Evolutionary conservation across 2,113 vertebrate genomes (phyloP), one percentile per base, ranked within the genome.

Genomic region (Dasyprocta punctata): DNA sequence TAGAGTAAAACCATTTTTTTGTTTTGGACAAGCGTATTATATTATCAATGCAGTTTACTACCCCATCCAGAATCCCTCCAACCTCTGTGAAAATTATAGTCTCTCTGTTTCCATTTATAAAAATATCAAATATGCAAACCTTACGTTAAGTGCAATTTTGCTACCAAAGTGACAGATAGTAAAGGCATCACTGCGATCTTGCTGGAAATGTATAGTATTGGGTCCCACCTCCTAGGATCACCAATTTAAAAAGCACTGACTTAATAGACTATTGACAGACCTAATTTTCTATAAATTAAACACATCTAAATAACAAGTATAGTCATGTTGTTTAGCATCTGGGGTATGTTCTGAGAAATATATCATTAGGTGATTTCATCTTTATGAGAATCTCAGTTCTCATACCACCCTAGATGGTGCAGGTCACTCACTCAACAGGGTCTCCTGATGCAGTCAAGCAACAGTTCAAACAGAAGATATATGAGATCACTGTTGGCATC

Each of bases 231-330:
- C 36, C 71, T 61, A 84, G 44, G 41, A 88, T 47, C 16, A 26
- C 58, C 63, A 61, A 10, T 61, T 61, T 88, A 49, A 88, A 52
- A 92, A 67, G 63, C n/a, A 33, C 26, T 71, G 16, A 78, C 30
- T 81, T 90, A 61, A 41, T 33, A 41, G 17, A 75, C 10, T 91
- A 20, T 22, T 36, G 19, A 92, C 8, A 36, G 38, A 73, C 4
- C 30, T 61, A 88, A 63, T 89, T 89, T 94, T 95, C 28, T 65
- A 80, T 80, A 92, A 89, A 67, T 69, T 86, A 67, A 91, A 24
- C 13, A 26, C 24, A 60, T 77, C 54, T 89, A 84, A 92, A 65
- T 28, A 90, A 60, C 7, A 56, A 38, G 19, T 36, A 9, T 17
- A 71, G 38, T 60, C 58, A 2, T 63, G 16, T 17, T 30, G 47